phyloP scores from a whole-genome alignment of 1,140 invertebrate genomes.

The Brachionus rotundiformis region DNA sequence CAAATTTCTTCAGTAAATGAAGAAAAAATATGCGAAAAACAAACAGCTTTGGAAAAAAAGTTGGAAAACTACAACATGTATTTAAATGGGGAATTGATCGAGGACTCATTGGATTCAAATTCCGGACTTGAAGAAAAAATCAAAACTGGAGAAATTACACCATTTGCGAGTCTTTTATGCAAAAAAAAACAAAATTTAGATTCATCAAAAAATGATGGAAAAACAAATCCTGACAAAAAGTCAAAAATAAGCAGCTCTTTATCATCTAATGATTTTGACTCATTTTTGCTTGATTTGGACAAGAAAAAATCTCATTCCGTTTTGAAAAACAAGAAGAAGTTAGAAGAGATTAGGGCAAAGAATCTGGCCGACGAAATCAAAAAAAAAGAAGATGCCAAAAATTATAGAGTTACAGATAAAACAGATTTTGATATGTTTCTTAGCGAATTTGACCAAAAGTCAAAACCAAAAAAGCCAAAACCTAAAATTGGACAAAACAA shows the following conservation, averaged over 20 bases:
- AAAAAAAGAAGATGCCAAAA: constrained; percentile 39
- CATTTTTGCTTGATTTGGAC: constrained; percentile 30
- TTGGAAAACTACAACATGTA: neutral
- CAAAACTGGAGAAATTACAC: constrained; percentile 29
- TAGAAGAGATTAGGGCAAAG: neutral
- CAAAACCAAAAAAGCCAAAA: neutral
- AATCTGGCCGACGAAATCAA: neutral
- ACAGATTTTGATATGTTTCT: constrained; percentile 31
- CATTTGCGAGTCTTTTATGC: neutral
- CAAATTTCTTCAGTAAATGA: neutral
- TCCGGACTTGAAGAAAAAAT: neutral
- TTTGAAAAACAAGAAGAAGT: neutral
- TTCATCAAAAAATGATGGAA: neutral
- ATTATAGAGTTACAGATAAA: neutral
- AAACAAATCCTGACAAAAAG: neutral
- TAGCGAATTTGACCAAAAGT: constrained; percentile 3
- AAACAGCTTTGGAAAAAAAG: constrained; percentile 21
- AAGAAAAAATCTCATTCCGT: neutral
- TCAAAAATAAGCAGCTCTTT: neutral
- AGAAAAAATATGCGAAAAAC: constrained; percentile 10
- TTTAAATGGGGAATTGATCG: neutral
- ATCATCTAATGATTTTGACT: constrained; percentile 25
- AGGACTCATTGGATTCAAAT: neutral
- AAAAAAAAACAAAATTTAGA: neutral
- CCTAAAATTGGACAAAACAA: constrained; percentile 3